phyloP scores from a whole-genome alignment of 2,113 vertebrate genomes.

The Halichoerus grypus region DNA sequence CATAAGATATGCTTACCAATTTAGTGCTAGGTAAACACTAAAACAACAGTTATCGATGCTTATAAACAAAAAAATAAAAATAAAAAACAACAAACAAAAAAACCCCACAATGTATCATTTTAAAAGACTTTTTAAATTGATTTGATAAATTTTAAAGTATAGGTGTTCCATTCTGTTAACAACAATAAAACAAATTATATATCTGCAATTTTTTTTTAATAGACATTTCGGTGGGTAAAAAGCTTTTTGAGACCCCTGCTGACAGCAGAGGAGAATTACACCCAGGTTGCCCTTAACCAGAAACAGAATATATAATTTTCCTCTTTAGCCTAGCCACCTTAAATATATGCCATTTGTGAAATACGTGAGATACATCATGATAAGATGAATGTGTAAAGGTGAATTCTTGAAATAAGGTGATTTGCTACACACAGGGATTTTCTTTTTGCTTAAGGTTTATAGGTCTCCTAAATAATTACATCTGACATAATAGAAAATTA shows the following conservation, averaged over 20 bases:
- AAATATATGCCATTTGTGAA: neutral
- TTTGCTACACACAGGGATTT: neutral
- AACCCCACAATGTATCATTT: neutral
- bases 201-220: neutral
- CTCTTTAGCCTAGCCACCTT: neutral
- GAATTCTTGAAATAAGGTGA: neutral
- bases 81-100: too few relatives aligned
- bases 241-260: constrained; percentile 81
- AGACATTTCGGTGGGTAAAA: constrained; percentile 64
- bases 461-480: neutral
- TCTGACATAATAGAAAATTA: neutral
- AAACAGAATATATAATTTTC: neutral
- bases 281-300: neutral
- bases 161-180: neutral
- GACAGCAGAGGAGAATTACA: constrained; percentile 57
- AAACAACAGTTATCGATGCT: neutral
- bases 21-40: neutral
- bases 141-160: constrained; percentile 28
- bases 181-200: neutral
- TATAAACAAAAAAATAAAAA: neutral
- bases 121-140: neutral
- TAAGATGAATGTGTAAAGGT: neutral
- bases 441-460: neutral
- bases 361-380: neutral
- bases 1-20: neutral